These are phyloP conservation scores for Elachura formosa DNA, from an alignment of 2,113 vertebrate genomes.

Conservation along the genomic window DNA sequence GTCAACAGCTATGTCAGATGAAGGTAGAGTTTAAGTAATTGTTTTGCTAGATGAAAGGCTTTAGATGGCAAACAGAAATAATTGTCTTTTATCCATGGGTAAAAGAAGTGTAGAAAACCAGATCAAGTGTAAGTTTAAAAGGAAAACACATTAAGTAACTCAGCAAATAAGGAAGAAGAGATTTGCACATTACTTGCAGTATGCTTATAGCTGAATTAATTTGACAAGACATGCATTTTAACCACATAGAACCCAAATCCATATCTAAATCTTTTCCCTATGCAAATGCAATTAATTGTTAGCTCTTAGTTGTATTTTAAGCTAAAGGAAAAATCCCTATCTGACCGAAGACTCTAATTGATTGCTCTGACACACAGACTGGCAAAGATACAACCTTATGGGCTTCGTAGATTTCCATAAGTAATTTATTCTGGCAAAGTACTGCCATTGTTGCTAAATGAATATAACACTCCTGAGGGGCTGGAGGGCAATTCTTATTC, in stretches of 20 bases:
- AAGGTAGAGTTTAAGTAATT: neutral
- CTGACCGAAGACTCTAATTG: neutral
- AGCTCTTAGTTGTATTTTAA: neutral
- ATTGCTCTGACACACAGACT: neutral
- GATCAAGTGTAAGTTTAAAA: neutral
- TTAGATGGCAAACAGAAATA: neutral
- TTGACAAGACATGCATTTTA: neutral
- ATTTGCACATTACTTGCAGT: neutral
- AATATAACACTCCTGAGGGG: neutral
- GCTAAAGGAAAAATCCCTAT: neutral
- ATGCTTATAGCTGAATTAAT: neutral
- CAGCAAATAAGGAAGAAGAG: conserved; percentile 12
- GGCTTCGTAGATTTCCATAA: neutral
- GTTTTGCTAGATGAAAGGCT: conserved; percentile 1
- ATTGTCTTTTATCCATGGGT: neutral
- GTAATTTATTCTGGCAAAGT: neutral
- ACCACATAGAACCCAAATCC: neutral
- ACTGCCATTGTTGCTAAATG: neutral
- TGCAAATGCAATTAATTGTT: neutral
- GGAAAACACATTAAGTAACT: neutral
- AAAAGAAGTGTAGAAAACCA: neutral
- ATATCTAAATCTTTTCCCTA: neutral
- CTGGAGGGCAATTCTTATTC: neutral
- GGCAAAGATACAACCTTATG: neutral
- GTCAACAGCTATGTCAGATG: neutral